phyloP scores from a whole-genome alignment of 2,113 vertebrate genomes.

The Callorhinus ursinus region DNA sequence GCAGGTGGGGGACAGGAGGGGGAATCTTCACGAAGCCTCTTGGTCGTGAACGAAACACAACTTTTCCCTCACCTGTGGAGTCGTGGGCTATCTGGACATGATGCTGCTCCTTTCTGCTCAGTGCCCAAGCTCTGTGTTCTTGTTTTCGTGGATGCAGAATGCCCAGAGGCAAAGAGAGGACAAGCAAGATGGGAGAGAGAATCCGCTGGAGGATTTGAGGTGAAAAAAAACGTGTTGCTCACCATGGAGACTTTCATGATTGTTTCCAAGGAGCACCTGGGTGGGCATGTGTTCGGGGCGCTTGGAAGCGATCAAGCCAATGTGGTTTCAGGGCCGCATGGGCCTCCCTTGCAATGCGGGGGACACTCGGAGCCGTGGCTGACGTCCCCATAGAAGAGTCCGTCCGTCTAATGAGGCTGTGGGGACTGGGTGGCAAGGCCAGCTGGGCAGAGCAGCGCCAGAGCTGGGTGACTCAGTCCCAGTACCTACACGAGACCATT shows the following conservation, averaged over 20 bases:
- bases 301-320: accelerated
- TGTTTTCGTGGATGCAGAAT: background rate
- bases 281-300: background rate
- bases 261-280: background rate
- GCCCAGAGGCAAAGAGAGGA: background rate
- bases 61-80: accelerated
- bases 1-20: background rate
- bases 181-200: background rate
- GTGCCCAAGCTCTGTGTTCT: background rate
- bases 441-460: background rate
- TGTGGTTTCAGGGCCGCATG: background rate
- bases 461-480: background rate
- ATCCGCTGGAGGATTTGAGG: accelerated
- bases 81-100: background rate
- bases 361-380: background rate
- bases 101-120: background rate
- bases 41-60: background rate
- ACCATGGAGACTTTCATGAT: accelerated
- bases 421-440: accelerated
- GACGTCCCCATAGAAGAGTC: background rate
- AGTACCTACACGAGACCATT: accelerated
- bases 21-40: constrained; percentile 70
- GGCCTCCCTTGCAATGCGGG: background rate
- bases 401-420: accelerated
- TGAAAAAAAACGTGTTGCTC: background rate